phyloP scores from a whole-genome alignment of 2,797 vertebrate species.

The Cynopterus sphinx region DNA sequence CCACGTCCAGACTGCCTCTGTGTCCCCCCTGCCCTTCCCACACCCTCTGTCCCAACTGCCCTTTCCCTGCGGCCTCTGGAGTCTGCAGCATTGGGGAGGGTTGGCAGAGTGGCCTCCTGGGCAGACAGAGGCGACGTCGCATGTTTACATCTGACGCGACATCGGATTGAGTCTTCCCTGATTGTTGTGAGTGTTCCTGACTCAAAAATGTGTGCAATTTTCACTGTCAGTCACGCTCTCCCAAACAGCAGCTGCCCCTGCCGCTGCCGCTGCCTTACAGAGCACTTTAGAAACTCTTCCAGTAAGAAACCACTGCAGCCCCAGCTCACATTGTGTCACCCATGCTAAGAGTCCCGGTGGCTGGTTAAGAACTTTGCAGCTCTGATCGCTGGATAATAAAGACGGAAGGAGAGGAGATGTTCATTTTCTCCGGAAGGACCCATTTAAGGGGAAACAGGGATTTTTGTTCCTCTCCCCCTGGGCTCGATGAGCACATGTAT shows the following conservation, averaged over 20 bases:
- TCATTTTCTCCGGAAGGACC: not conserved
- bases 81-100: not conserved
- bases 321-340: not conserved
- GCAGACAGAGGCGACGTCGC: not conserved
- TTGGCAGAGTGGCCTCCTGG: not conserved
- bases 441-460: not conserved
- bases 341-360: constrained; percentile 37
- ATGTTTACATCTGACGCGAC: not conserved
- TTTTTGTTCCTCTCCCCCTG: not conserved
- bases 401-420: not conserved
- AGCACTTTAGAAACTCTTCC: constrained; percentile 40
- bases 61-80: not conserved
- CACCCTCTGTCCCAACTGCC: not conserved
- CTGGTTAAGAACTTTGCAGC: not conserved
- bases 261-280: accelerated
- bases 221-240: constrained; percentile 22
- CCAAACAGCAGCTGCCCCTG: constrained; percentile 54
- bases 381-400: constrained; percentile 7
- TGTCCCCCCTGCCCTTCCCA: not conserved
- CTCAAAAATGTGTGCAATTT: constrained; percentile 50
- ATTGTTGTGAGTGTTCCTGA: constrained; percentile 25
- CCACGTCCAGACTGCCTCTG: not conserved
- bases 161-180: constrained; percentile 52
- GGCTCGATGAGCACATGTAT: accelerated
- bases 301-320: constrained; percentile 32